phyloP scores from a whole-genome alignment of 53 echinoderm and acorn worm species.

The Pentamera pediparva region DNA sequence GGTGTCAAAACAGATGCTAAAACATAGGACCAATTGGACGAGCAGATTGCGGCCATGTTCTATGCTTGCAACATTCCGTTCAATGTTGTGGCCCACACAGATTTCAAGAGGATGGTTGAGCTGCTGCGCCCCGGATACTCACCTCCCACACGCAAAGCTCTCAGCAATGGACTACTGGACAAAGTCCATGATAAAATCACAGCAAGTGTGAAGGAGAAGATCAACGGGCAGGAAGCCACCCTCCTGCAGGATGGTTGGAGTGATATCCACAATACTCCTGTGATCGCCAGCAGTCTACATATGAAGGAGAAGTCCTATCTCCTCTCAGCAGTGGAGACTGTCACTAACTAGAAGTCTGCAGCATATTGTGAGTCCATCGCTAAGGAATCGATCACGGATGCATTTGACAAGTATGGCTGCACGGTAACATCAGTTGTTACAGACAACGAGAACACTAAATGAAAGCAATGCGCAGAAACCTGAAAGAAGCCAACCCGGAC shows the following conservation, averaged over 20 bases:
- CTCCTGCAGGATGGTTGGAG: slow-evolving; percentile 32
- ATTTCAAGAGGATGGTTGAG: slow-evolving; percentile 24
- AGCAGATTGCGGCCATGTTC: slow-evolving; percentile 10
- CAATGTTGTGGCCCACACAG: neutral
- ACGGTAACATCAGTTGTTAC: slow-evolving; percentile 22
- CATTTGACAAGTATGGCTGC: slow-evolving; percentile 4
- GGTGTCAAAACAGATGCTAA: slow-evolving; percentile 17
- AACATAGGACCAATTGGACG: slow-evolving; percentile 15
- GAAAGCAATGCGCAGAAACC: neutral
- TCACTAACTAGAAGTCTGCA: slow-evolving; percentile 17
- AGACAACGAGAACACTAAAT: slow-evolving; percentile 25
- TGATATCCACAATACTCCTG: slow-evolving; percentile 32
- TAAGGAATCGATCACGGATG: slow-evolving; percentile 5
- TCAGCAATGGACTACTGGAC: slow-evolving; percentile 14
- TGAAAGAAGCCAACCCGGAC: slow-evolving; percentile 7
- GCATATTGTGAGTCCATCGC: slow-evolving; percentile 12
- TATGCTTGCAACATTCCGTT: slow-evolving; percentile 26
- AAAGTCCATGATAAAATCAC: slow-evolving; percentile 3
- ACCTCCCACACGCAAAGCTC: slow-evolving; percentile 8
- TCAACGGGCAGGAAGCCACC: slow-evolving; percentile 4
- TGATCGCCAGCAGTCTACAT: slow-evolving; percentile 19
- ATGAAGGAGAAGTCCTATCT: slow-evolving; percentile 6
- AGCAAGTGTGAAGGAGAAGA: neutral
- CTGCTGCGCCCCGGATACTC: slow-evolving; percentile 26
- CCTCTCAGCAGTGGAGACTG: slow-evolving; percentile 19